These are phyloP conservation scores for Okamejei kenojei DNA, from an alignment of 2,797 vertebrate species.

Conservation along the genomic window DNA sequence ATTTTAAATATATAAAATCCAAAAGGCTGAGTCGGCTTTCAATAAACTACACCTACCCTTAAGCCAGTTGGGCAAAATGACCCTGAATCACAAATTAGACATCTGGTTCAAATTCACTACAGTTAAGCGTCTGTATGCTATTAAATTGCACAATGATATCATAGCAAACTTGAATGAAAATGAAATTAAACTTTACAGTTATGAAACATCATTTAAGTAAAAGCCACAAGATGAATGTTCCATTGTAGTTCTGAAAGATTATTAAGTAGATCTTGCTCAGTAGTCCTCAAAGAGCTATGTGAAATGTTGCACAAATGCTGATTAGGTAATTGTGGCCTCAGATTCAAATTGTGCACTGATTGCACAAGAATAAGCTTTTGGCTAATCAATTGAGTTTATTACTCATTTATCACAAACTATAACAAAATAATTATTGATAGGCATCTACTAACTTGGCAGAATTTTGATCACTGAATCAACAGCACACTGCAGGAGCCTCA, in stretches of 20 bases:
- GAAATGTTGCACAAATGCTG: constrained; percentile 2
- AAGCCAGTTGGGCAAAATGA: constrained; percentile 18
- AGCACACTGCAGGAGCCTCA: not conserved
- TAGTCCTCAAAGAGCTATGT: not conserved
- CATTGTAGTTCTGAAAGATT: constrained; percentile 33
- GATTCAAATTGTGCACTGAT: constrained; percentile 35
- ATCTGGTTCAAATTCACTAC: constrained; percentile 14
- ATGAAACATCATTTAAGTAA: constrained; percentile 34
- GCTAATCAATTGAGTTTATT: constrained; percentile 26
- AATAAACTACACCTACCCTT: not conserved
- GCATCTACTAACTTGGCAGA: constrained; percentile 27
- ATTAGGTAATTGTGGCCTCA: constrained; percentile 26
- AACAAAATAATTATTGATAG: constrained; percentile 3
- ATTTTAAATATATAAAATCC: not conserved
- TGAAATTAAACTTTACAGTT: constrained; percentile 11
- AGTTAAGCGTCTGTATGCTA: not conserved
- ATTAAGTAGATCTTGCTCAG: constrained; percentile 10
- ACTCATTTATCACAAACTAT: constrained; percentile 17
- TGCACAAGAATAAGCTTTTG: not conserved
- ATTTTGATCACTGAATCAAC: not conserved
- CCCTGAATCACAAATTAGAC: not conserved
- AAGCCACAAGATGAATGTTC: constrained; percentile 17
- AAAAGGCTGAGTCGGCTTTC: not conserved
- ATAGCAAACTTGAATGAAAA: constrained; percentile 24
- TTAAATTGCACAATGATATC: constrained; percentile 3